phyloP scores from a whole-genome alignment of 2,888 invertebrate genomes.

The Dryomyza anilis region DNA sequence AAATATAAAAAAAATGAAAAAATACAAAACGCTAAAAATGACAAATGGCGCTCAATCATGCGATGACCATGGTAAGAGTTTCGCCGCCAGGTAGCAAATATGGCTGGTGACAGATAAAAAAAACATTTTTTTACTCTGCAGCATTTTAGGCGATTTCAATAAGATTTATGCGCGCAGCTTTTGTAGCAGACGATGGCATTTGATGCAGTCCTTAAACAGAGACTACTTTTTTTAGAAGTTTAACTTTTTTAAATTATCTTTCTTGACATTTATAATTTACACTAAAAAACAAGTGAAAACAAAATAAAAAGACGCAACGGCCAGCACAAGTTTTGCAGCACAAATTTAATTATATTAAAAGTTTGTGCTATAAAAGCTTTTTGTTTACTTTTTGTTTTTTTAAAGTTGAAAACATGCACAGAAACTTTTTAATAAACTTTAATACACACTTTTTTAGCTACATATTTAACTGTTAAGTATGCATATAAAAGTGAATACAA shows the following conservation, averaged over 20 bases:
- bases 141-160: not conserved
- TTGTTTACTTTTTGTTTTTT: not conserved
- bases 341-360: slow-evolving; percentile 1
- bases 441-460: not conserved
- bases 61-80: slow-evolving; percentile 31
- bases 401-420: not conserved
- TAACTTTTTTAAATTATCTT: too few relatives aligned
- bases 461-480: too few relatives aligned
- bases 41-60: slow-evolving; percentile 61
- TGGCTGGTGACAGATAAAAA: not conserved
- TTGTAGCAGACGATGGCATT: not conserved
- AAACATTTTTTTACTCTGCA: not conserved
- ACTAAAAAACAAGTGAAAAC: not conserved
- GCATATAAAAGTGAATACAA: too few relatives aligned
- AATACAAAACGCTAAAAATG: slow-evolving; percentile 47
- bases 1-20: slow-evolving; percentile 29
- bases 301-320: not conserved
- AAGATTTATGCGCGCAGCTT: not conserved
- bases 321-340: not conserved
- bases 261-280: not conserved
- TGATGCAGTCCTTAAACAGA: not conserved
- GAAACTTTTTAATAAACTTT: not conserved
- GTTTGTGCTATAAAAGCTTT: not conserved
- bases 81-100: not conserved
- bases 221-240: too few relatives aligned